These are phyloP conservation scores for Dasypolia templi DNA, from an alignment of 2,888 invertebrate genomes.

Conservation along the genomic window DNA sequence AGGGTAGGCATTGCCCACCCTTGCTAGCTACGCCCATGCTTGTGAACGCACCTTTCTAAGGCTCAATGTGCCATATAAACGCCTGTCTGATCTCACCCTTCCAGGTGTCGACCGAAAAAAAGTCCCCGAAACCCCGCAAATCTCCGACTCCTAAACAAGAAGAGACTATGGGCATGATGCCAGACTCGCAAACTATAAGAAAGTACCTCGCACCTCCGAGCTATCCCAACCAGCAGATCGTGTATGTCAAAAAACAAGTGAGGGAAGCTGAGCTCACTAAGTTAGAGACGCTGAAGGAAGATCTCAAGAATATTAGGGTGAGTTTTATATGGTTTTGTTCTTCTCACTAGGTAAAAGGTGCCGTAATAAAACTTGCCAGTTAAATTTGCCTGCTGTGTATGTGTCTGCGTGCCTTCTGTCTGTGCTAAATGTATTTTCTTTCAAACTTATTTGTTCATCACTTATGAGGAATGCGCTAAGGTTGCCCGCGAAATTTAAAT, in stretches of 20 bases:
- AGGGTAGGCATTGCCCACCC: no score
- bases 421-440: no score
- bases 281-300: constrained; percentile 82
- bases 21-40: no score
- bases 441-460: no score
- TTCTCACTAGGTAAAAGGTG: background rate
- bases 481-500: no score
- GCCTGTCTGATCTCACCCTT: background rate
- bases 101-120: constrained; percentile 61
- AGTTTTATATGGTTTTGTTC: constrained; percentile 19
- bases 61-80: background rate
- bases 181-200: constrained; percentile 69
- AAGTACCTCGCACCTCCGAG: constrained; percentile 82
- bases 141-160: constrained; percentile 62
- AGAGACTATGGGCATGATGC: constrained; percentile 12
- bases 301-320: constrained; percentile 84
- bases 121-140: constrained; percentile 65
- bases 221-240: constrained; percentile 82
- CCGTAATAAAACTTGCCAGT: background rate
- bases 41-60: background rate
- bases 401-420: no score
- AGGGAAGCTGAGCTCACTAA: constrained; percentile 86
- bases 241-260: constrained; percentile 84
- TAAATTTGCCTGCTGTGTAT: no score
- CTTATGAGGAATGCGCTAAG: no score